A percentile compares a stretch with the other conserved stretches of the same genome.
These are phyloP conservation scores for Strigamia maritima DNA, from an alignment of 2,888 invertebrate species.

Conservation along the genomic window DNA sequence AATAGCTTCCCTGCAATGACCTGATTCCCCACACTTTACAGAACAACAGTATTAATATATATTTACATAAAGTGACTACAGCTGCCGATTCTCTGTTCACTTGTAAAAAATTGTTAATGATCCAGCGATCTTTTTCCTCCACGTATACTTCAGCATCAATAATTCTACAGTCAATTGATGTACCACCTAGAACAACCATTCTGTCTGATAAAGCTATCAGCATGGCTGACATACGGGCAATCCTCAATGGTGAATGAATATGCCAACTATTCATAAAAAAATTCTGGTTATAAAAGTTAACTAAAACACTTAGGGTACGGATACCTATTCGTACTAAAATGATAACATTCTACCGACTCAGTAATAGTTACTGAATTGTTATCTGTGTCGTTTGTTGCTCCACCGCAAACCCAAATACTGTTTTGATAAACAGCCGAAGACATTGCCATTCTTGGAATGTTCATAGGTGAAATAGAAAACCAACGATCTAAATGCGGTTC, in stretches of 20 bases:
- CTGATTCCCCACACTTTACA: background rate
- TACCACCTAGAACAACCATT: background rate
- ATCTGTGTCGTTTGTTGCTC: background rate
- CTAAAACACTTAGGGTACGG: background rate
- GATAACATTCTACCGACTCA: background rate
- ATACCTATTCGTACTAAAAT: background rate
- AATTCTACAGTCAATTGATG: background rate
- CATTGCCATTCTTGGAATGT: background rate
- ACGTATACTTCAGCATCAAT: background rate
- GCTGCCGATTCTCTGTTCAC: slow-evolving; percentile 4
- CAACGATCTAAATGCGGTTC: slow-evolving; percentile 10
- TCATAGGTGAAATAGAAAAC: background rate
- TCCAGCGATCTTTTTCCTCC: background rate
- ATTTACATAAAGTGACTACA: background rate
- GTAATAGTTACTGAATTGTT: background rate
- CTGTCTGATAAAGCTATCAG: background rate
- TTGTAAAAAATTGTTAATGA: background rate
- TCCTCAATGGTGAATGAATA: background rate
- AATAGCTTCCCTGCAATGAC: too few relatives aligned
- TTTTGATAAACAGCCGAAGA: background rate
- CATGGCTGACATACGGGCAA: background rate
- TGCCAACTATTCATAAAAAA: background rate
- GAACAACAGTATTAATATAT: too few relatives aligned
- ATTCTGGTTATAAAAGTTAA: background rate
- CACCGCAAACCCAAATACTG: slow-evolving; percentile 20